A percentile compares a stretch with the other conserved stretches of the same genome.
These are phyloP conservation scores for Halocaridina rubra DNA, from an alignment of 2,888 invertebrate species.

Conservation along the genomic window DNA sequence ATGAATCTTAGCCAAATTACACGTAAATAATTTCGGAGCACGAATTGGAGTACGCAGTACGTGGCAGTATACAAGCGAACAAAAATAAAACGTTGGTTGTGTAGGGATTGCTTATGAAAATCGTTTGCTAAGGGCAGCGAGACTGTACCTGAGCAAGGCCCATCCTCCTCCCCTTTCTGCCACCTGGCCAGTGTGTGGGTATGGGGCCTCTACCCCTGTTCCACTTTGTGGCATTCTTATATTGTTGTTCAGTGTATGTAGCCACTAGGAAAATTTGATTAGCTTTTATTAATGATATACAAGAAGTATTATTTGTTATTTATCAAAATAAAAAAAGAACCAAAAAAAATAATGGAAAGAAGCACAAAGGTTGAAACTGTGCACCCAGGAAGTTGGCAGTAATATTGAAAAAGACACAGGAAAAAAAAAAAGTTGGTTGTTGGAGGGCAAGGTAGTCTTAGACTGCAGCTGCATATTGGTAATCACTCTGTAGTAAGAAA, in stretches of 20 bases:
- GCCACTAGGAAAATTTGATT: conserved; percentile 60
- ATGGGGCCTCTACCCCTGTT: conserved; percentile 44
- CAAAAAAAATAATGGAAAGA: conserved; percentile 58
- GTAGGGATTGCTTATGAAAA: background rate
- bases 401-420: no score
- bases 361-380: conserved; percentile 63
- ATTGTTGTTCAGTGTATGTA: conserved; percentile 63
- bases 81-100: no score
- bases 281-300: conserved; percentile 62
- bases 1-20: no score
- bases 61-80: no score
- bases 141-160: conserved; percentile 57
- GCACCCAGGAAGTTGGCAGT: conserved; percentile 63
- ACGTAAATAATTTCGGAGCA: no score
- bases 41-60: no score
- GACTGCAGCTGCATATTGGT: no score
- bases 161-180: conserved; percentile 49
- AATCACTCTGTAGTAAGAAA: no score
- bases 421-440: conserved; percentile 52
- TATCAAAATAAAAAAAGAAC: conserved; percentile 57
- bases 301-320: conserved; percentile 63
- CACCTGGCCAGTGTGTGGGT: conserved; percentile 53
- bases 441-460: conserved; percentile 55
- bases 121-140: conserved; percentile 51
- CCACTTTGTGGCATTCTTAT: conserved; percentile 53